Conservation (phyloP, 2,888 invertebrate genomes). For the Volucella inflata region DNA sequence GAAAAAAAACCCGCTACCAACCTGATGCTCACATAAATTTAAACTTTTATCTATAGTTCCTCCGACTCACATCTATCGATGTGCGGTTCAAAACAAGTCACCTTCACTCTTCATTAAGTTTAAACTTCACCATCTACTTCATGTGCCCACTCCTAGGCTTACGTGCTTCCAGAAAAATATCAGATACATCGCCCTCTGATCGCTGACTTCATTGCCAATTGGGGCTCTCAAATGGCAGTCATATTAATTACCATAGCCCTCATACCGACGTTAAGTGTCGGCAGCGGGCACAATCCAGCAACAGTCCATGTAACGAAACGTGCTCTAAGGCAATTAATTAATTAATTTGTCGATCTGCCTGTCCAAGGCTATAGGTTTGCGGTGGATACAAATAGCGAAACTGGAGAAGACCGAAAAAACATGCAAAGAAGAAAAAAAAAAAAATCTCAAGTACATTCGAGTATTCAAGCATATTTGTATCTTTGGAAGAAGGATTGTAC, state of each 20-base stretch:
- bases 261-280: constrained; percentile 7
- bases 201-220: constrained; percentile 52
- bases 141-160: too few relatives aligned
- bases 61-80: too few relatives aligned
- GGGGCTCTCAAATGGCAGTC: constrained; percentile 57
- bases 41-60: too few relatives aligned
- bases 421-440: constrained; percentile 3
- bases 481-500: constrained; percentile 42
- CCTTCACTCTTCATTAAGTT: too few relatives aligned
- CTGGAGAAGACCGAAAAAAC: constrained; percentile 25
- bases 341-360: constrained; percentile 74
- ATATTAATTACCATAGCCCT: constrained; percentile 72
- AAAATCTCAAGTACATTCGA: constrained; percentile 16
- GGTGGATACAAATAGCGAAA: constrained; percentile 34
- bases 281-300: constrained; percentile 13
- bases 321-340: constrained; percentile 73
- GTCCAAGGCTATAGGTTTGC: constrained; percentile 38
- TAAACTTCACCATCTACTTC: too few relatives aligned
- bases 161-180: neutral
- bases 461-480: too few relatives aligned
- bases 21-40: too few relatives aligned
- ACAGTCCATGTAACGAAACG: constrained; percentile 44
- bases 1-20: too few relatives aligned
- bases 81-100: too few relatives aligned
- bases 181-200: constrained; percentile 1